Conservation (phyloP, 2,797 vertebrate species). For the Cyclopterus lumpus region DNA sequence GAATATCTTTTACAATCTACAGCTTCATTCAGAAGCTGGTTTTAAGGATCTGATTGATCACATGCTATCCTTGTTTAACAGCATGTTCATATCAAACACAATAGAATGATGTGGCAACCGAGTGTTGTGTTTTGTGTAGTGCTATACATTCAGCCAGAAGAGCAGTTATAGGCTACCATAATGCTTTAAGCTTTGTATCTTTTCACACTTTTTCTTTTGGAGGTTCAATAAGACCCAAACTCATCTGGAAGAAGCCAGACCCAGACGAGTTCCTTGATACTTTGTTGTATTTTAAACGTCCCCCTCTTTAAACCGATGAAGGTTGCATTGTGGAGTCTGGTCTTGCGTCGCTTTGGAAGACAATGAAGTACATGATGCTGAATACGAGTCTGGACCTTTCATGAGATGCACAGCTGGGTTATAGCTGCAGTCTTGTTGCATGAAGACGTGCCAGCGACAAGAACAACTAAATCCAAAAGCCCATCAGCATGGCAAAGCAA, state of each 20-base stretch:
- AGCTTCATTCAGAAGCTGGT: constrained; percentile 38
- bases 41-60: constrained; percentile 44
- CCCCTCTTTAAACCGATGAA: constrained; percentile 13
- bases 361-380: constrained; percentile 6
- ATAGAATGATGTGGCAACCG: constrained; percentile 12
- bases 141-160: constrained; percentile 78
- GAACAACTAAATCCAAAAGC: constrained; percentile 33
- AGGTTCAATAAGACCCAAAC: constrained; percentile 2
- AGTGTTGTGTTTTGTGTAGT: constrained; percentile 63
- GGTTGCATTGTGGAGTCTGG: background rate
- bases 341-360: constrained; percentile 23
- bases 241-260: background rate
- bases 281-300: background rate
- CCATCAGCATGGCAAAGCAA: constrained; percentile 28
- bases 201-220: constrained; percentile 4
- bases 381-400: constrained; percentile 7
- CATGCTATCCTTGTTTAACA: constrained; percentile 21
- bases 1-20: constrained; percentile 44
- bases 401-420: constrained; percentile 8
- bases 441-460: constrained; percentile 17
- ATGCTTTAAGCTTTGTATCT: background rate
- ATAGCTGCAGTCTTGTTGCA: constrained; percentile 17
- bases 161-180: constrained; percentile 12
- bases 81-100: constrained; percentile 13
- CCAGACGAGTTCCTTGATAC: background rate